A percentile compares a stretch with the other conserved stretches of the same genome.
Conservation (phyloP, 2,797 vertebrate genomes). For the Coregonus suidteri region DNA sequence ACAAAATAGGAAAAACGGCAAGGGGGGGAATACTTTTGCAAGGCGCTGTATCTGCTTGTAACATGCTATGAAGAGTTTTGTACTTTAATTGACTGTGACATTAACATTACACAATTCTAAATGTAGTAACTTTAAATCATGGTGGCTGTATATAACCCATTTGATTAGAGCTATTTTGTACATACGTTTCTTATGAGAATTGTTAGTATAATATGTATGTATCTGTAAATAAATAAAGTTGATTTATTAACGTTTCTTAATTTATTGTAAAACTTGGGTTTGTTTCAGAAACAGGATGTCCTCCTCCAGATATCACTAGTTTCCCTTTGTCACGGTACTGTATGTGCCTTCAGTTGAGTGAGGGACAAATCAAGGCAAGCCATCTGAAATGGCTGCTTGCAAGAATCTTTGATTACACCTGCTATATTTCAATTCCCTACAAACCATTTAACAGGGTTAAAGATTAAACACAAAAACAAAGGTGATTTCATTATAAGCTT, state of each 20-base stretch:
- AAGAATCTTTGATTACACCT: background rate
- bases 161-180: constrained; percentile 72
- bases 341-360: background rate
- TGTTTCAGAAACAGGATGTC: background rate
- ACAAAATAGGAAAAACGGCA: too few relatives aligned
- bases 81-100: constrained; percentile 47
- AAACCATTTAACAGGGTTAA: background rate
- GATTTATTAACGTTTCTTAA: constrained; percentile 80
- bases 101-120: constrained; percentile 65
- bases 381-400: background rate
- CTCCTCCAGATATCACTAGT: background rate
- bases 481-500: constrained; percentile 73
- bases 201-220: constrained; percentile 78
- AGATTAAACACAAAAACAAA: constrained; percentile 21
- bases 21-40: too few relatives aligned
- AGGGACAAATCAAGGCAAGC: too few relatives aligned
- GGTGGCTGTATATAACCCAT: constrained; percentile 69
- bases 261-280: constrained; percentile 18
- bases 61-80: constrained; percentile 46
- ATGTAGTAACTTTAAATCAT: constrained; percentile 76
- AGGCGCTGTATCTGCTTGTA: constrained; percentile 15
- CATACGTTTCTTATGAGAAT: constrained; percentile 79
- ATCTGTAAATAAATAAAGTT: constrained; percentile 80
- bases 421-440: background rate
- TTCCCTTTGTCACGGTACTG: background rate